phyloP scores from a whole-genome alignment of 2,797 vertebrate species.

The Enteromius afrohamiltoni region DNA sequence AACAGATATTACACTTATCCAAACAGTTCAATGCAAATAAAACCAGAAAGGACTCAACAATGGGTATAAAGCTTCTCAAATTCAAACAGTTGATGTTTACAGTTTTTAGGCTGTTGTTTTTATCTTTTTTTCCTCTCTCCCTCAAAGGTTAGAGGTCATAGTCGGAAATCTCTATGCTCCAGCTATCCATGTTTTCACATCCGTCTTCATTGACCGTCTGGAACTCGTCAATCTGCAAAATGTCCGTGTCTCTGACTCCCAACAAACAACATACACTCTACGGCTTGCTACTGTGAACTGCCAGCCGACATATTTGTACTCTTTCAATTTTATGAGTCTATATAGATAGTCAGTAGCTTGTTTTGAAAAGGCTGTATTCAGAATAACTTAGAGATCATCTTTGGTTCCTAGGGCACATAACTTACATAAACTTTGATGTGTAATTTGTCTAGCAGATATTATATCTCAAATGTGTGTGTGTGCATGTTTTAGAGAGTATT shows the following conservation, averaged over 20 bases:
- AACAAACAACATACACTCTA: conserved; percentile 28
- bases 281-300: conserved; percentile 15
- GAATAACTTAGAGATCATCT: background rate
- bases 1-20: background rate
- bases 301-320: background rate
- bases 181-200: conserved; percentile 65
- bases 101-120: conserved; percentile 54
- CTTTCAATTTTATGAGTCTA: background rate
- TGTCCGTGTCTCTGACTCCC: background rate
- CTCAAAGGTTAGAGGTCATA: conserved; percentile 72
- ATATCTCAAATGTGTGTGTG: background rate
- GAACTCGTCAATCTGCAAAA: conserved; percentile 71
- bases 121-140: conserved; percentile 18
- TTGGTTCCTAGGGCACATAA: background rate
- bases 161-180: conserved; percentile 61
- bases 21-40: background rate
- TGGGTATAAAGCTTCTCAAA: background rate
- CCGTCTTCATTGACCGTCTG: conserved; percentile 77
- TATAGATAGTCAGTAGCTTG: background rate
- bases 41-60: background rate
- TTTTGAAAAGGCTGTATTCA: background rate
- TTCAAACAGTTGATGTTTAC: conserved; percentile 37
- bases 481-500: background rate
- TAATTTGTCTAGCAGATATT: background rate
- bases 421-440: background rate